Conservation (phyloP, 2,113 vertebrate species). For the Bufo gargarizans region DNA sequence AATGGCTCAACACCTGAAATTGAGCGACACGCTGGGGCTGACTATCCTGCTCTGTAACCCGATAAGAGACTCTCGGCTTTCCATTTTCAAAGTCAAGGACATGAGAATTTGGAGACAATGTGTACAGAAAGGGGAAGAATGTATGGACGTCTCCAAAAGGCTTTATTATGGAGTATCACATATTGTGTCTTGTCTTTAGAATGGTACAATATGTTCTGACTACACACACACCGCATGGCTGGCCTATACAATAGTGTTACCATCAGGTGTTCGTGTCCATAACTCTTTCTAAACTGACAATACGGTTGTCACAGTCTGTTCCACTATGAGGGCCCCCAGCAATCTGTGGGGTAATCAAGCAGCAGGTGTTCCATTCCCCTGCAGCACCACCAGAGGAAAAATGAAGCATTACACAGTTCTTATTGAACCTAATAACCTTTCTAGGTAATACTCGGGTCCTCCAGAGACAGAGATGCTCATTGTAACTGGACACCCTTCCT, state of each 20-base stretch:
- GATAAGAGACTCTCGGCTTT: slow-evolving; percentile 10
- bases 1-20: background rate
- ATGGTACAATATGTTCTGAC: background rate
- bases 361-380: too few species aligned
- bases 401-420: too few species aligned
- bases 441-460: too few species aligned
- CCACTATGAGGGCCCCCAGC: too few species aligned
- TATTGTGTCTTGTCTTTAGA: background rate
- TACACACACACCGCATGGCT: background rate
- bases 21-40: background rate
- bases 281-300: background rate
- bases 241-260: background rate
- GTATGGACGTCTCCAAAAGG: background rate
- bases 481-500: too few species aligned
- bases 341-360: too few species aligned
- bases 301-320: background rate
- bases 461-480: too few species aligned
- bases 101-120: slow-evolving; percentile 7
- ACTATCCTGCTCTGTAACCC: background rate
- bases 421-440: too few species aligned
- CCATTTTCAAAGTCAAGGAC: slow-evolving; percentile 26
- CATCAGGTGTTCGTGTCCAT: background rate
- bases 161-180: background rate
- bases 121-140: background rate
- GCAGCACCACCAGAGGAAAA: too few species aligned